Base-by-base conservation (phyloP, 2,888 invertebrate species). In the Rugalucina vietnamica region DNA sequence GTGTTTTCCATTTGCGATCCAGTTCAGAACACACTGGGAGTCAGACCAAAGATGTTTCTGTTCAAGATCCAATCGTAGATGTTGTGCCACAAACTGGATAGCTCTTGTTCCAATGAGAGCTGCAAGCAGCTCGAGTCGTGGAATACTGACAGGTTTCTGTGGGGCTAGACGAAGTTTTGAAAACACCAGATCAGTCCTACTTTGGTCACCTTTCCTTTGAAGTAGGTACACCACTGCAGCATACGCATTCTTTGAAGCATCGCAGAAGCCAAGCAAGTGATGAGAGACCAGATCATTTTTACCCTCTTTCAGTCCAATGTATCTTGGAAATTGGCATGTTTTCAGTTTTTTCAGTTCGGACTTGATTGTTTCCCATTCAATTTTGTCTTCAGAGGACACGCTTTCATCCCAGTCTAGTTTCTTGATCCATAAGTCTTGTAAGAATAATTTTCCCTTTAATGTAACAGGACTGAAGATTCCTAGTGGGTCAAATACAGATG, bases 91-190 rank as follows among this genome's bases (percentile, higher is more conserved):
- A 60, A 36, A 69, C 21, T 27, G 37, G 18, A 65, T 69, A 32
- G 65, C 39, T 27, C 70, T 36, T 24, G 60, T 29, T 29, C 60
- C 24, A 60, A 60, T 60, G 60, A 60, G 60, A 3, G 60, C 60
- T 60, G 60, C 24, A 60, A 60, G 60, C 18, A 60, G 39, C 54
- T 78, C 78, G 24, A 78, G 50, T 21, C 57, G 70, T 18, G 72
- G 78, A n/a, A 78, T 72, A 4, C 71, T 78, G 18, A 71, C 24
- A 18, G 29, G 1, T 70, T 70, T 69, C 2, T 18, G 14, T 1
- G 78, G 78, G 32, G 78, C 78, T n/a, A 78, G 71, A 10, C 78
- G 70, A 5, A 71, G 49, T 50, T 78, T 78, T 27, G 72, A 29
- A 37, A 78, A 71, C 3, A 72, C 78, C 24, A 78, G 36, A 60